Percentiles rank a stretch among this genome's conserved stretches.
These are phyloP conservation scores for Neuroterus valhalla DNA, from an alignment of 1,140 invertebrate genomes.

Conservation along the genomic window DNA sequence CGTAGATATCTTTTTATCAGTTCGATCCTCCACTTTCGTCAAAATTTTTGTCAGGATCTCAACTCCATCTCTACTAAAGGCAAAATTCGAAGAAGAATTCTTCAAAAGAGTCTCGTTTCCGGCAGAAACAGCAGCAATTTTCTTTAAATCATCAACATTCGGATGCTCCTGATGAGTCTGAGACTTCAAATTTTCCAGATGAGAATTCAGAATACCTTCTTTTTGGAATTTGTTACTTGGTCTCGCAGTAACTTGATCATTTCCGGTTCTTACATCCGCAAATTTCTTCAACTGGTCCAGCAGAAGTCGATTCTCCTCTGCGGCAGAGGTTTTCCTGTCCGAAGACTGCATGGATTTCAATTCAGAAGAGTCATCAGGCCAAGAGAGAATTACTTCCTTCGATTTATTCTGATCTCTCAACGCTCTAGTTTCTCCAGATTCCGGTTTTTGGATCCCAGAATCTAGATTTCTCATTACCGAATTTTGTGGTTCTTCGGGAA, in stretches of 20 bases:
- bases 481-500: constrained; percentile 14
- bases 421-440: background rate
- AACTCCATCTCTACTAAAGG: constrained; percentile 79
- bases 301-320: constrained; percentile 52
- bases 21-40: constrained; percentile 74
- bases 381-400: constrained; percentile 21
- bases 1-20: constrained; percentile 55
- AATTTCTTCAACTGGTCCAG: constrained; percentile 62
- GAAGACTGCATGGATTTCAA: constrained; percentile 48
- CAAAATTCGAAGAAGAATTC: constrained; percentile 71
- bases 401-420: background rate
- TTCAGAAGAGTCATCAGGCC: constrained; percentile 30
- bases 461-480: constrained; percentile 19
- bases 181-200: constrained; percentile 25
- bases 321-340: constrained; percentile 62
- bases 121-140: constrained; percentile 60
- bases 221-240: constrained; percentile 36
- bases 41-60: constrained; percentile 81
- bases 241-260: constrained; percentile 37
- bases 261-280: constrained; percentile 51
- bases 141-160: constrained; percentile 63
- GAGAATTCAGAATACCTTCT: constrained; percentile 24
- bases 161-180: constrained; percentile 27
- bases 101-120: constrained; percentile 50
- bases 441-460: background rate